These are phyloP conservation scores for Hemibagrus guttatus DNA, from an alignment of 2,797 vertebrate genomes.

Conservation along the genomic window DNA sequence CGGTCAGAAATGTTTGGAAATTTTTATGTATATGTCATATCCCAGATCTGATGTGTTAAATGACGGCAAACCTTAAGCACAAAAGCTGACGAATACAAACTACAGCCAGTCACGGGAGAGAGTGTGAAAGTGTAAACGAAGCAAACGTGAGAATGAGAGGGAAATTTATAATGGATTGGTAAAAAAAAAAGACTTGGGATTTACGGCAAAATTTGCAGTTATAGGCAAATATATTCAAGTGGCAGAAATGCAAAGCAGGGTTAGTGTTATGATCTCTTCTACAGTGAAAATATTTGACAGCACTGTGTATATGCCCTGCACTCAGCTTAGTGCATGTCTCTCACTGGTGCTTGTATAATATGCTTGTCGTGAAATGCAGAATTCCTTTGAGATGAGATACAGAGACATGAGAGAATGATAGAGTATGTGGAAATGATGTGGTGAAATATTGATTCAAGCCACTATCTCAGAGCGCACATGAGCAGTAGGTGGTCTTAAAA, in stretches of 20 bases:
- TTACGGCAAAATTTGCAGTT: not conserved
- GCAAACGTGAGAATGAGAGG: not conserved
- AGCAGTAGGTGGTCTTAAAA: conserved; percentile 35
- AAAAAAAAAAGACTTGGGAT: not conserved
- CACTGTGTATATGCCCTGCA: not conserved
- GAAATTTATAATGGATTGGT: not conserved
- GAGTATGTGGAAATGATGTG: not conserved
- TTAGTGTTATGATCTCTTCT: not conserved
- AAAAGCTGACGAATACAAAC: not conserved
- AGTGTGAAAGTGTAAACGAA: not conserved
- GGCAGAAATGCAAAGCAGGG: not conserved
- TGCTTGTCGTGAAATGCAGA: not conserved
- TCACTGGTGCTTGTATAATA: not conserved
- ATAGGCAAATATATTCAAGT: not conserved
- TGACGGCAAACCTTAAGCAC: not conserved
- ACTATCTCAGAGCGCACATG: conserved; percentile 34
- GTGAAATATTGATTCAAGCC: conserved; percentile 38
- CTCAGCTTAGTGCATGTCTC: not conserved
- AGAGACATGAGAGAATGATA: conserved; percentile 26
- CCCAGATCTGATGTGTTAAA: not conserved
- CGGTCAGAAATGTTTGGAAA: not conserved
- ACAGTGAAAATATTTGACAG: not conserved
- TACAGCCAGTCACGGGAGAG: not conserved
- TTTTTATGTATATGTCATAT: not conserved
- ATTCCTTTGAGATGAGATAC: conserved; percentile 11